Evolutionary conservation across 2,113 vertebrate species (phyloP).

Genomic region (Phoenicopterus ruber): DNA sequence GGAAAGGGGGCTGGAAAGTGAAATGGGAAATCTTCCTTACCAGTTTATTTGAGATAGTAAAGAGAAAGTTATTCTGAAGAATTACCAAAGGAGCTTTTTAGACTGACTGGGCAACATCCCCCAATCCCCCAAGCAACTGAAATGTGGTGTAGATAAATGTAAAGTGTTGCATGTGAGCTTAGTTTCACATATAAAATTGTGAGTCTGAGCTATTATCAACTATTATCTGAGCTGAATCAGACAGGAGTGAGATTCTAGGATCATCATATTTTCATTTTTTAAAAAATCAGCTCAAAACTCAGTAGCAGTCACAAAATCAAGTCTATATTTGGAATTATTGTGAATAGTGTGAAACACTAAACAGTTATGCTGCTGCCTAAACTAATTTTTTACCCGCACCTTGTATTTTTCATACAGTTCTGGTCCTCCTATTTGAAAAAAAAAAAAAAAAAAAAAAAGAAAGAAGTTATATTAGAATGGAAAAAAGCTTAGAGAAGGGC

Average conservation of each 20-base stretch:
- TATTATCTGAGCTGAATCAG: neutral
- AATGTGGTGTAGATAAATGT: neutral
- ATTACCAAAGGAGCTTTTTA: neutral
- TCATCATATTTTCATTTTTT: neutral
- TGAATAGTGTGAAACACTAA: neutral
- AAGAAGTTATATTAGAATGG: too few species aligned
- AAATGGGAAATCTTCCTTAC: neutral
- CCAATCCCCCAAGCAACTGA: neutral
- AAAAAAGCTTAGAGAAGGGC: neutral
- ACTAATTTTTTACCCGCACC: neutral
- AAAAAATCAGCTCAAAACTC: neutral
- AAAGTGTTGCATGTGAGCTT: neutral
- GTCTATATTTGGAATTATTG: neutral
- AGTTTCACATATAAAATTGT: neutral
- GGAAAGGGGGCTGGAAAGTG: neutral
- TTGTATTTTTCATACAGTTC: neutral
- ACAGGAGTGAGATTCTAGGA: neutral
- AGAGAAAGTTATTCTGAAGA: neutral
- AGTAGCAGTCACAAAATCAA: neutral
- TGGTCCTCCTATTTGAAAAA: neutral
- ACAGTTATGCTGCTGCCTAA: neutral
- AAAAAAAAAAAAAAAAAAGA: neutral
- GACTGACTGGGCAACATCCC: neutral
- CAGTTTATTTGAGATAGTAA: neutral
- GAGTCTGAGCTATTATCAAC: neutral